Evolutionary conservation across 2,888 invertebrate species (phyloP).

Genomic region (Ptychoptera contaminata): DNA sequence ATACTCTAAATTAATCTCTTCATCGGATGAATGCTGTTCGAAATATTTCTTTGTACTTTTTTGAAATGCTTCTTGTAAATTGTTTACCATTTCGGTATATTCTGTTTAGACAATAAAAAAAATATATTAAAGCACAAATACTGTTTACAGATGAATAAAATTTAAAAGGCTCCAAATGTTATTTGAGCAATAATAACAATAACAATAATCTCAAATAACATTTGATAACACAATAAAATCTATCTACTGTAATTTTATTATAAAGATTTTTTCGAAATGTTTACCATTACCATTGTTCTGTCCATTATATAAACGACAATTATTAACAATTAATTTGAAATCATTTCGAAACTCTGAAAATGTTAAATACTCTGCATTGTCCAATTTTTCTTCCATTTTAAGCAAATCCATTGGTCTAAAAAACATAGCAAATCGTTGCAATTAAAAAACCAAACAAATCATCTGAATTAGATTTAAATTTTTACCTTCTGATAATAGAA

Average conservation of each 20-base stretch:
- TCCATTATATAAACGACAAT: constrained; percentile 84
- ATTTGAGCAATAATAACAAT: too few relatives aligned
- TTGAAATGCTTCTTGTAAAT: constrained; percentile 65
- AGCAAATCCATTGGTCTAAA: constrained; percentile 70
- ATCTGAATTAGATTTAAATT: background rate
- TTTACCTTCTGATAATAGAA: constrained; percentile 44
- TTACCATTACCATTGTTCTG: constrained; percentile 63
- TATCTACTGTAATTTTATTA: background rate
- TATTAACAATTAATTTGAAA: constrained; percentile 83
- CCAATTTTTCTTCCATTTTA: constrained; percentile 75
- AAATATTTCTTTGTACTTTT: constrained; percentile 69
- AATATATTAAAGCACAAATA: constrained; percentile 1
- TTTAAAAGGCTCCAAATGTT: too few relatives aligned
- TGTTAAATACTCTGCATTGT: constrained; percentile 62
- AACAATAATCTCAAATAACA: too few relatives aligned
- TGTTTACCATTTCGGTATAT: constrained; percentile 78
- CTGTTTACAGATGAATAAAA: background rate
- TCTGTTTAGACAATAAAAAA: constrained; percentile 35
- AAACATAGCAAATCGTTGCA: too few relatives aligned
- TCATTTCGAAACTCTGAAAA: constrained; percentile 72
- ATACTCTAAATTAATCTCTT: constrained; percentile 55
- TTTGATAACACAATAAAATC: too few relatives aligned
- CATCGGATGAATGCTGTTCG: constrained; percentile 66
- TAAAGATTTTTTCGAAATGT: background rate
- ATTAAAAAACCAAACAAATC: background rate